Evolutionary conservation across 1,140 invertebrate genomes (phyloP), one percentile per base, ranked within the genome.

Genomic region (Campodea augens): DNA sequence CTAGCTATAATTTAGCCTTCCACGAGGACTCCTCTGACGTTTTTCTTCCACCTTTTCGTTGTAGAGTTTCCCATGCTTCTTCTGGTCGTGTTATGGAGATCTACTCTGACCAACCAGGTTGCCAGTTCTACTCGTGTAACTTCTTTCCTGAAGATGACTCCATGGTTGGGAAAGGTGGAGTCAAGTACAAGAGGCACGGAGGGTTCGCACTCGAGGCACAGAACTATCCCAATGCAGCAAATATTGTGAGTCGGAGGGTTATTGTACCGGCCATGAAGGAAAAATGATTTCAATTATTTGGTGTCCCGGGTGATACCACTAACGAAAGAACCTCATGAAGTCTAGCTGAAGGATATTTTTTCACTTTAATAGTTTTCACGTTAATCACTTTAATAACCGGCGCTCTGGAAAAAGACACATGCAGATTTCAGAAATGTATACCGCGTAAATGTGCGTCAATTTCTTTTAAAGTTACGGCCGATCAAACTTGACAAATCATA

Each of bases 131-230:
- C 56, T 92, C 89, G 0, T 64, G 71, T 0, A 82, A 89, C 57
- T 79, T 68, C 56, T 60, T 93, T 2, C 80, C 81, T 0, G 60
- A 63, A 25, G 50, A 56, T n/a, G 45, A 49, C 3, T 52, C 53
- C 38, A 39, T 81, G 12, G 42, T 55, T 15, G 88, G 87, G 3
- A 90, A 91, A 64, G 60, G 63, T 1, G 74, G 74, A 10, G 64
- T 62, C 0, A 55, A 59, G 0, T 93, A 92, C 56, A 69, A 69
- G 13, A 75, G 75, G 49, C 85, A 91, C 51, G 78, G 75, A 1
- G 83, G 77, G 1, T 78, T 95, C 49, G 91, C 83, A 56, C 63
- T 95, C 25, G 87, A 95, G 62, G 86, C 90, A 0, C 88, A 95
- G 62, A 84, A 82, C 54, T 95, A 78, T 67, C 90, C 90, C 0